phyloP scores from a whole-genome alignment of 2,888 invertebrate species.

The Odontomyia ornata region DNA sequence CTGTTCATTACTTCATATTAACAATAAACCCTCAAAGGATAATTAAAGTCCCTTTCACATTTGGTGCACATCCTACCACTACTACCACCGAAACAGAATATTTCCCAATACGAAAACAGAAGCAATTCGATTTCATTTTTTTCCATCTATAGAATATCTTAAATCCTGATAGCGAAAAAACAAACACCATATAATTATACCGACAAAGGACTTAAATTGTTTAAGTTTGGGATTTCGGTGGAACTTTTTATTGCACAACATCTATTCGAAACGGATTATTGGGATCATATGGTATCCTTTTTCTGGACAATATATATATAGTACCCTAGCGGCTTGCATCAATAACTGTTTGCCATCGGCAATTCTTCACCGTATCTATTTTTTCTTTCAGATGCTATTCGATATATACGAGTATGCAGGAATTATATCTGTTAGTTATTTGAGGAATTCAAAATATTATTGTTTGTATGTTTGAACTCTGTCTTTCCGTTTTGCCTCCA shows the following conservation, averaged over 20 bases:
- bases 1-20: neutral
- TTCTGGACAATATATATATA: conserved; percentile 1
- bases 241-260: conserved; percentile 18
- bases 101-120: neutral
- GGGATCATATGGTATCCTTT: conserved; percentile 30
- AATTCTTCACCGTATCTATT: neutral
- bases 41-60: neutral
- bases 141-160: neutral
- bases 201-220: conserved; percentile 28
- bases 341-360: conserved; percentile 11
- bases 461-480: conserved; percentile 6
- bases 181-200: conserved; percentile 10
- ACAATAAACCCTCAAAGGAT: neutral
- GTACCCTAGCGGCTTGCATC: neutral
- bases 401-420: neutral
- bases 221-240: conserved; percentile 18
- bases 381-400: neutral
- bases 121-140: neutral
- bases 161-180: conserved; percentile 2
- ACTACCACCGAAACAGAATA: neutral
- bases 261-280: conserved; percentile 21
- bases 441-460: conserved; percentile 18
- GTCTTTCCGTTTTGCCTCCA: neutral
- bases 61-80: neutral
- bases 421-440: neutral